These are phyloP conservation scores for Allobates femoralis DNA, from an alignment of 2,797 vertebrate genomes.

Conservation along the genomic window DNA sequence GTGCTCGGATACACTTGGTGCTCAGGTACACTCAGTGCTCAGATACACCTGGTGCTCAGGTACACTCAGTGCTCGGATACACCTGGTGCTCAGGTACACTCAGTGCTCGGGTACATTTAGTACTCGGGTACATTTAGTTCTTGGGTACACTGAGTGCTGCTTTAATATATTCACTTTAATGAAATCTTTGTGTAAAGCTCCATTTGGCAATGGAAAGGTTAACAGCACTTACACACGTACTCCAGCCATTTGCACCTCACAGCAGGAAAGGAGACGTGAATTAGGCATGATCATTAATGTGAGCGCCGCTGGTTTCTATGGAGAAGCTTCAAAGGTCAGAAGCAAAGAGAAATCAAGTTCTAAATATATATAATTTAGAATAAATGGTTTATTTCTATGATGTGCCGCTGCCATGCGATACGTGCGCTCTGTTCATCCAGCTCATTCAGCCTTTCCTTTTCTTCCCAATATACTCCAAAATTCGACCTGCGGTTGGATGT, in stretches of 20 bases:
- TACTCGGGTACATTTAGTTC: too few relatives aligned
- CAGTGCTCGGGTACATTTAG: too few relatives aligned
- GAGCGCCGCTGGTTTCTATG: slow-evolving; percentile 10
- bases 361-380: slow-evolving; percentile 7
- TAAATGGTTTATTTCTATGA: neutral
- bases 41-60: too few relatives aligned
- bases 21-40: too few relatives aligned
- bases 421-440: neutral
- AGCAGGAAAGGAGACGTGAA: neutral
- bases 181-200: neutral
- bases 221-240: neutral
- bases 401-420: neutral
- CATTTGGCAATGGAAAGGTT: neutral
- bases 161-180: neutral
- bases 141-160: too few relatives aligned
- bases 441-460: neutral
- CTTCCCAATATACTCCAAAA: too few relatives aligned
- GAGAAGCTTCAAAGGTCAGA: slow-evolving; percentile 47
- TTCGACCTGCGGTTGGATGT: too few relatives aligned
- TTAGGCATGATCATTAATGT: neutral
- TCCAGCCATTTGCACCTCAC: neutral
- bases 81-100: too few relatives aligned
- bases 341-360: slow-evolving; percentile 7
- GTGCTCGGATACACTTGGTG: too few relatives aligned
- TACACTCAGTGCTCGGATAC: too few relatives aligned